Evolutionary conservation across 1,140 invertebrate species (phyloP).

Genomic region (Drepana arcuata): DNA sequence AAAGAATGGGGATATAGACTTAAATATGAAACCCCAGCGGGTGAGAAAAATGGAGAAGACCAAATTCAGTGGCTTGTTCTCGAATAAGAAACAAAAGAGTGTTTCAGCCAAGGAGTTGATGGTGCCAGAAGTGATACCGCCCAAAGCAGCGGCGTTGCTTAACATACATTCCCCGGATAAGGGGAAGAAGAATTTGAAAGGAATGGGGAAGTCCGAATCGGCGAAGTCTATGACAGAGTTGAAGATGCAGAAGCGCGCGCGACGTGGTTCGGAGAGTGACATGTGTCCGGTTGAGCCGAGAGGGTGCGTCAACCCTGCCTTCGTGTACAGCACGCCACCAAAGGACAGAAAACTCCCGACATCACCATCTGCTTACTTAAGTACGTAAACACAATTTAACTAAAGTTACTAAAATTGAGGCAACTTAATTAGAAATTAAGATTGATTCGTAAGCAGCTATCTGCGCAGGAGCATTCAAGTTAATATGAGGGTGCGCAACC

Average conservation of each 20-base stretch:
- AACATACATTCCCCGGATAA: constrained; percentile 68
- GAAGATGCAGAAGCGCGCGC: constrained; percentile 26
- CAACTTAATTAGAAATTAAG: no score
- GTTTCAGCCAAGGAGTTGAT: constrained; percentile 43
- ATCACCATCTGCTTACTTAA: constrained; percentile 50
- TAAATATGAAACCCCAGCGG: constrained; percentile 50
- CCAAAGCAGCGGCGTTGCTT: constrained; percentile 73
- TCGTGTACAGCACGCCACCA: constrained; percentile 63
- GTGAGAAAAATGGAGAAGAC: constrained; percentile 55
- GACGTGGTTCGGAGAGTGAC: constrained; percentile 55
- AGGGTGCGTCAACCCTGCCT: constrained; percentile 56
- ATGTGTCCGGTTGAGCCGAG: constrained; percentile 31
- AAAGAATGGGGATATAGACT: constrained; percentile 55
- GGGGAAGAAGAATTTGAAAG: constrained; percentile 43
- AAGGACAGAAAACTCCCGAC: constrained; percentile 54
- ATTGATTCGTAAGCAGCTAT: no score
- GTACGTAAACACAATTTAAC: no score
- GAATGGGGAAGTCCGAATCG: constrained; percentile 47
- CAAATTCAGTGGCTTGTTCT: constrained; percentile 64
- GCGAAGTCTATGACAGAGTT: constrained; percentile 41
- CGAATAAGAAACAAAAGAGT: constrained; percentile 54
- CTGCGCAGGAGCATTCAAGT: no score
- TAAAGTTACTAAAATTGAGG: no score
- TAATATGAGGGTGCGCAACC: no score
- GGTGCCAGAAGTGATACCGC: constrained; percentile 69